Percentiles rank a stretch among this genome's conserved stretches.
Conservation (phyloP, 2,113 vertebrate genomes). For the Petrocephalus microphthalmus region DNA sequence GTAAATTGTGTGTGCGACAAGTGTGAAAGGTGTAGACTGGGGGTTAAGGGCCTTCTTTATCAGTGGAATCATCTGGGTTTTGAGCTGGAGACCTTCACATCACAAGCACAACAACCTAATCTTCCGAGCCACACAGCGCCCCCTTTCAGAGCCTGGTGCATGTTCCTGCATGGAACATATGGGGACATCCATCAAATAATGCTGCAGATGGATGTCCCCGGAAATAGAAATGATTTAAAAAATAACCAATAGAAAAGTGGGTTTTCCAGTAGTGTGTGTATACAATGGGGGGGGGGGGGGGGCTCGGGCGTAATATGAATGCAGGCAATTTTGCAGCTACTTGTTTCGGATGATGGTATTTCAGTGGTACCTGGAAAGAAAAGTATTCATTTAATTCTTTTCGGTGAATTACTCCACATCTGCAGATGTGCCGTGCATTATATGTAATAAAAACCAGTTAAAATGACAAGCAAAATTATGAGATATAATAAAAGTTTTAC, state of each 20-base stretch:
- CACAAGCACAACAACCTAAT: background rate
- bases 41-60: background rate
- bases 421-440: background rate
- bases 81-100: background rate
- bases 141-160: background rate
- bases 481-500: constrained; percentile 1
- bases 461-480: background rate
- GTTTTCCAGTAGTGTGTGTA: too few relatives aligned
- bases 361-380: background rate
- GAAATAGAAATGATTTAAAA: background rate
- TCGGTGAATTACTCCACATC: background rate
- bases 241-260: background rate
- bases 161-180: background rate
- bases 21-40: background rate
- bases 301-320: background rate
- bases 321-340: background rate
- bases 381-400: background rate
- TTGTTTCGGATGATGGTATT: background rate
- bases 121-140: background rate
- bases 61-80: background rate
- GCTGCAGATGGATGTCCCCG: background rate
- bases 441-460: background rate
- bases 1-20: background rate
- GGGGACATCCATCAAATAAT: background rate
- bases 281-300: too few relatives aligned